phyloP scores from a whole-genome alignment of 2,797 vertebrate genomes.

The Typhlichthys subterraneus region DNA sequence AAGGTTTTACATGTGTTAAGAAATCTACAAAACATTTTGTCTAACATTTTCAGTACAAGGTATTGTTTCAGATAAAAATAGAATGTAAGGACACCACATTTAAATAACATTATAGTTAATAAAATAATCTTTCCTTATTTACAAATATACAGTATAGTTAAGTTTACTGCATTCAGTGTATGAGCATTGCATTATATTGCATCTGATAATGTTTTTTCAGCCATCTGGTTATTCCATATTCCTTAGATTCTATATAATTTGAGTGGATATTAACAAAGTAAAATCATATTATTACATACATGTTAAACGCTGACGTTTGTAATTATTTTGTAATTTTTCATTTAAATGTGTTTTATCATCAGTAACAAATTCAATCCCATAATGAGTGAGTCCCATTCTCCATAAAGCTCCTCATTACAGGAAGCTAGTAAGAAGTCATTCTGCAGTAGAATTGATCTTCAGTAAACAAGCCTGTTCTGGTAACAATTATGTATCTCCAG shows the following conservation, averaged over 20 bases:
- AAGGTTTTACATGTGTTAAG: conserved; percentile 27
- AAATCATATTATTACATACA: background rate
- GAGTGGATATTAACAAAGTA: background rate
- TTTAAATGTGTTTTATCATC: background rate
- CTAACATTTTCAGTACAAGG: no score
- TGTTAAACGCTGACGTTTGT: no score
- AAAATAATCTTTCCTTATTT: background rate
- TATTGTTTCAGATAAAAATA: conserved; percentile 4
- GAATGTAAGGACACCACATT: conserved; percentile 20
- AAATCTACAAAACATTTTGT: no score
- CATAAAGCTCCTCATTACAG: conserved; percentile 58
- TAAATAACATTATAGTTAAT: background rate
- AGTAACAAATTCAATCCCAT: conserved; percentile 6
- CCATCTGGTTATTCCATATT: background rate
- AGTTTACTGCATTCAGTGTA: background rate
- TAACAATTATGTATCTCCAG: conserved; percentile 56
- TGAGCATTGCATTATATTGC: background rate
- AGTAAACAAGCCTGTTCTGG: conserved; percentile 62
- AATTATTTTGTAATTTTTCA: background rate
- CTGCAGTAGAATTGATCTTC: conserved; percentile 44
- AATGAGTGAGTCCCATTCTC: conserved; percentile 28
- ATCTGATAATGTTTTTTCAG: background rate
- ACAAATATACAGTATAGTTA: background rate
- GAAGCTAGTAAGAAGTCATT: conserved; percentile 25
- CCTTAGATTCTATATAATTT: no score